Base-by-base conservation (phyloP, 2,113 vertebrate species). In the Leucosticte australis region DNA sequence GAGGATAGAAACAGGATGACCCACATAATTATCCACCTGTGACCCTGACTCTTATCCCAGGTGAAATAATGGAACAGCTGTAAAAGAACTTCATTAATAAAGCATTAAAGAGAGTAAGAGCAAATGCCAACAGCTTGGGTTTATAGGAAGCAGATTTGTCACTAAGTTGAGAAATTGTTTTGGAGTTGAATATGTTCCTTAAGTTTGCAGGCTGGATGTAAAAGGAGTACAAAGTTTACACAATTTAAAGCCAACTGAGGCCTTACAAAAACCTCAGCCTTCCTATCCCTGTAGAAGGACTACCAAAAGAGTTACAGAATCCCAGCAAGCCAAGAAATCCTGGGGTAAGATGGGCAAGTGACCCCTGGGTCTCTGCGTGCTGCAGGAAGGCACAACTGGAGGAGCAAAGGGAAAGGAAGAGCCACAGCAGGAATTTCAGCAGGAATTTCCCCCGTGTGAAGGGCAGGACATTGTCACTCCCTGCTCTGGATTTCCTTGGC, bases 51-150 rank as follows among this genome's bases (percentile, higher is more conserved):
- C 92, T 87, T 81, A 64, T 79, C 92, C 95, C 96, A 96, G 96
- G 96, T 97, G 94, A 94, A 97, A 96, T 97, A 92, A 97, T 73
- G 94, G 92, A 96, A 94, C 94, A 96, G 95, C 95, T 97, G 94
- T 90, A 92, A 87, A 96, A 96, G 89, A 92, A 95, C 89, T 95
- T 95, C 94, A 96, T 96, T 97, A 96, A 93, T 75, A 95, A 84
- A 89, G 94, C 91, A 96, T 97, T 97, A 95, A 89, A 95, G 91
- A 92, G 95, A 9, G 88, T 18, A 94, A 92, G 59, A 67, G 86
- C 91, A 96, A 87, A 96, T 94, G 96, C 94, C 96, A 97, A 60
- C 94, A 96, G 91, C 91, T 78, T 52, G 81, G 92, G 35, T 97
- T 96, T 94, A 95, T 89, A 96, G 92, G 91, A 97, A 95, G 95